Evolutionary conservation across 2,113 vertebrate genomes (phyloP).

Genomic region (Petrocephalus zakoni): DNA sequence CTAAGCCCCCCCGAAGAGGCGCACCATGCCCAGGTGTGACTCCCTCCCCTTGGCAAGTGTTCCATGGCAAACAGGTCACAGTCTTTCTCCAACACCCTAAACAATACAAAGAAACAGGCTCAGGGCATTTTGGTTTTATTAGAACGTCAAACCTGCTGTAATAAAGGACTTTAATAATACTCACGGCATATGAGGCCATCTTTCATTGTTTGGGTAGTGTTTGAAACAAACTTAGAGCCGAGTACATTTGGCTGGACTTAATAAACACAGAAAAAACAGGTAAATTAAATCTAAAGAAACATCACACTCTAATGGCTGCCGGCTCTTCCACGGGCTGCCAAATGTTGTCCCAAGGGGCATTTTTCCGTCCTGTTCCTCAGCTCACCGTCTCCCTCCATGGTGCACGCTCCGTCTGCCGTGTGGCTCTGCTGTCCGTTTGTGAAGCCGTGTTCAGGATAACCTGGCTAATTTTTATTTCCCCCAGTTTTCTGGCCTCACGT

Average conservation of each 20-base stretch:
- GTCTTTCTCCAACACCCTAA: not conserved
- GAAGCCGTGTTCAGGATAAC: not conserved
- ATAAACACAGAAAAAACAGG: not conserved
- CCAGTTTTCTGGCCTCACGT: not conserved
- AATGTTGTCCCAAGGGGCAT: not conserved
- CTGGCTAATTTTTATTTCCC: not conserved
- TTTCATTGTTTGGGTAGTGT: not conserved
- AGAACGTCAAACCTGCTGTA: not conserved
- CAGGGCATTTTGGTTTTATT: not conserved
- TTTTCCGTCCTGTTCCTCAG: not conserved
- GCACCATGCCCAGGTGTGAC: too few relatives aligned
- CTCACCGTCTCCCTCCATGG: not conserved
- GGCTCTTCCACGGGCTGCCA: not conserved
- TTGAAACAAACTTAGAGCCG: not conserved
- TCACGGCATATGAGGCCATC: not conserved
- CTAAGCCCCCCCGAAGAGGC: too few relatives aligned
- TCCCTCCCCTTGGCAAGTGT: not conserved
- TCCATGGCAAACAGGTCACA: not conserved
- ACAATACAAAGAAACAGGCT: not conserved
- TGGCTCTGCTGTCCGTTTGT: not conserved
- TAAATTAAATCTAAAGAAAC: not conserved
- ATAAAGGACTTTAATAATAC: not conserved
- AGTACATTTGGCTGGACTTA: not conserved
- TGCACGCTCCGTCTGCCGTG: not conserved
- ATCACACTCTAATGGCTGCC: not conserved